Percentiles rank a stretch among this genome's conserved stretches.
These are phyloP conservation scores for Illadopsis cleaveri DNA, from an alignment of 2,113 vertebrate genomes.

Conservation along the genomic window DNA sequence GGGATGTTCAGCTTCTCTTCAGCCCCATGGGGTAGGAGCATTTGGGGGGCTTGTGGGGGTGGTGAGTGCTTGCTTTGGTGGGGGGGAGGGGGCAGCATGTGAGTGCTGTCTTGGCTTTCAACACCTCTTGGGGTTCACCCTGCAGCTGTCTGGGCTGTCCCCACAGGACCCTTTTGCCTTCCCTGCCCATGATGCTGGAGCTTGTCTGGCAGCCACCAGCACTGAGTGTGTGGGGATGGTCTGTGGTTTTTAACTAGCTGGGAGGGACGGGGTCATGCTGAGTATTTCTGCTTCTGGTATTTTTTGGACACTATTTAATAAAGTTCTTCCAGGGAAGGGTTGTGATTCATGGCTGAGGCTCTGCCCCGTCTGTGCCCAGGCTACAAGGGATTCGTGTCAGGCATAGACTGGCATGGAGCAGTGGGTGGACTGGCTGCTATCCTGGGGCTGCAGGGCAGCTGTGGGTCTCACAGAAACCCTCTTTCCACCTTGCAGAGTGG, in stretches of 20 bases:
- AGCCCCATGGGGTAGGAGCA: accelerated
- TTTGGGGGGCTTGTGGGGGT: not conserved
- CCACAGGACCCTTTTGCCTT: not conserved
- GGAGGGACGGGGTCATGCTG: not conserved
- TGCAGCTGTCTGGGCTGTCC: not conserved
- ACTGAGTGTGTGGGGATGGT: not conserved
- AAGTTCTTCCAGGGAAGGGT: conserved; percentile 40
- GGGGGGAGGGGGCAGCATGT: not conserved
- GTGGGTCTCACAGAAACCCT: not conserved
- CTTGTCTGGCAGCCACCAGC: not conserved
- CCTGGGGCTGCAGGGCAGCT: not conserved
- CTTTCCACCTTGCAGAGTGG: accelerated
- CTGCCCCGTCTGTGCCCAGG: not conserved
- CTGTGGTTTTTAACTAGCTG: not conserved
- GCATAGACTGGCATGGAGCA: accelerated
- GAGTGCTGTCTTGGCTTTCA: not conserved
- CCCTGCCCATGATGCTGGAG: accelerated
- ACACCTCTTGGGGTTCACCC: not conserved
- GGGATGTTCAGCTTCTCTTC: not conserved
- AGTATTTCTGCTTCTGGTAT: conserved; percentile 35
- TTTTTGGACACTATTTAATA: conserved; percentile 75
- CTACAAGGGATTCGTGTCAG: not conserved
- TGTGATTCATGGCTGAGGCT: not conserved
- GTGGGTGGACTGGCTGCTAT: not conserved
- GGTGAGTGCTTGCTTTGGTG: not conserved